Base-by-base conservation (phyloP, 2,797 vertebrate genomes). In the Acomys russatus region DNA sequence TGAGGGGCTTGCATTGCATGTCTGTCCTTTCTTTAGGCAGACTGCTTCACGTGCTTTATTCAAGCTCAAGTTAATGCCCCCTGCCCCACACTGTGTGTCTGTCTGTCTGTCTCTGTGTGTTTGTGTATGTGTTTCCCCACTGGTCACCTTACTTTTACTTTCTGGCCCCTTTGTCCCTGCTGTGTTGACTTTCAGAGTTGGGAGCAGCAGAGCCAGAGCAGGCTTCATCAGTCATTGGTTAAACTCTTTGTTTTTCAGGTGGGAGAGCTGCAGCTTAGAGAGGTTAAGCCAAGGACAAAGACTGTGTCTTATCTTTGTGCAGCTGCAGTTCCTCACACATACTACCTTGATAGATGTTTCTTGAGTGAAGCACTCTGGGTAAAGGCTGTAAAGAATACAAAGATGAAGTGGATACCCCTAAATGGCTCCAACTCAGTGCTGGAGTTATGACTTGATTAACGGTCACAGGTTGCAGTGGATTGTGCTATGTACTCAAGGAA, bases 181-280 rank as follows among this genome's bases (percentile, higher is more conserved):
- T 86, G 44, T 44, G 44, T 79, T 89, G 91, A 91, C 74, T 88
- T 96, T 95, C 70, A 91, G 74, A 85, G 38, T 49, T 17, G 14
- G 20, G 68, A 61, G 12, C 68, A 68, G 91, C 83, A 79, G 61
- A 63, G 44, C 85, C 88, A 66, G 79, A 33, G 28, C 49, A 28
- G 78, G 86, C 8, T 49, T 64, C 77, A 83, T 93, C 77, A 1
- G 6, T 94, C 89, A n/a, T 33, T 61, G 49, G 66, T 91, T 59
- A 73, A 49, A 18, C 23, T 66, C 64, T 94, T 95, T 44, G 0
- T 94, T 90, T 77, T 79, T 88, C 82, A 73, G 9, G 63, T 14
- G 33, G 73, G 86, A 87, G 92, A 92, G 59, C 1, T 30, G 76
- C 54, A 68, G 64, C 73, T 17, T 6, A 1, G 44, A 38, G 83